Percentiles rank a stretch among this genome's conserved stretches.
Evolutionary conservation across 2,888 invertebrate species (phyloP).

Genomic region (Leptopterna dolabrata): DNA sequence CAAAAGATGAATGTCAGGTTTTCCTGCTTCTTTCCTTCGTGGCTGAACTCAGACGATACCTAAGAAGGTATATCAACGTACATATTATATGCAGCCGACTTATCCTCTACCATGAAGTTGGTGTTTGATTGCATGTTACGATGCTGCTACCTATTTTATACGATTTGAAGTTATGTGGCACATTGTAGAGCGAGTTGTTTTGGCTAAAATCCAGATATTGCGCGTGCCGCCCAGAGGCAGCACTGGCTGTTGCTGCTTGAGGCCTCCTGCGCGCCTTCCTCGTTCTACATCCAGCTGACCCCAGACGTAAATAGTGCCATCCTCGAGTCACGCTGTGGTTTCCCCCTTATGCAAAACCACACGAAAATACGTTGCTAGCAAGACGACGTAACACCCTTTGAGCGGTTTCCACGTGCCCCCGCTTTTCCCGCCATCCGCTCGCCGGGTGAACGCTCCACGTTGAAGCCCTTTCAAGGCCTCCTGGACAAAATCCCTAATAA

Average conservation of each 20-base stretch:
- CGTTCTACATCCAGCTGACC: background rate
- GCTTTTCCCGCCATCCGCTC: background rate
- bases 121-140: too few relatives aligned
- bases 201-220: background rate
- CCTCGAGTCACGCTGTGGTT: background rate
- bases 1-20: too few relatives aligned
- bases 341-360: background rate
- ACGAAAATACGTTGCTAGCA: background rate
- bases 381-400: background rate
- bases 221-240: background rate
- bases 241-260: background rate
- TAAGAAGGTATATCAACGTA: too few relatives aligned
- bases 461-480: background rate
- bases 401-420: background rate
- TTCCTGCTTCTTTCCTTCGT: too few relatives aligned
- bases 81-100: too few relatives aligned
- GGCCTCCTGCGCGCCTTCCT: background rate
- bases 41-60: too few relatives aligned
- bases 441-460: background rate
- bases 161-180: too few relatives aligned
- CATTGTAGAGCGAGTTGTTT: background rate
- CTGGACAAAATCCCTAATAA: background rate
- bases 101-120: too few relatives aligned
- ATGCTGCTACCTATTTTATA: too few relatives aligned
- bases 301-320: background rate